A percentile compares a stretch with the other conserved stretches of the same genome.
phyloP scores from a whole-genome alignment of 1,140 invertebrate genomes.

The Penaeus vannamei region DNA sequence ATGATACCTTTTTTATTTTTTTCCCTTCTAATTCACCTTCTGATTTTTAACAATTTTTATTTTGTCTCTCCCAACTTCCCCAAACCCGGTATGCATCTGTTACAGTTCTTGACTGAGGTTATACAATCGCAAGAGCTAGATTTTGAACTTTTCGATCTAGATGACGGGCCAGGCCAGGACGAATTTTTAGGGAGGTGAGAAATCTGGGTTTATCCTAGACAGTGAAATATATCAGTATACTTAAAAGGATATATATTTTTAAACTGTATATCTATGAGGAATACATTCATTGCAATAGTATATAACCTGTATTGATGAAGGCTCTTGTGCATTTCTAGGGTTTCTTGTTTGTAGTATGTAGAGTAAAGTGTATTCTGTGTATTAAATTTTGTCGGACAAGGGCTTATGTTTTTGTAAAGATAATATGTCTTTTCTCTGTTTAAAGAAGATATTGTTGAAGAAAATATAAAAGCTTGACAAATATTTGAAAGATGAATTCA shows the following conservation, averaged over 20 bases:
- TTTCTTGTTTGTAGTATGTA: too few species aligned
- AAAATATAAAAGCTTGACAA: too few species aligned
- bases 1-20: background rate
- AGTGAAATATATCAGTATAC: background rate
- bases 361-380: background rate
- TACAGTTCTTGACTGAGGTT: slow-evolving; percentile 63
- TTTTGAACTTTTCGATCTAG: slow-evolving; percentile 69
- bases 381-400: slow-evolving; percentile 32
- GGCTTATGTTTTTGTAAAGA: slow-evolving; percentile 30
- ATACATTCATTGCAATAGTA: background rate
- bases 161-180: slow-evolving; percentile 68
- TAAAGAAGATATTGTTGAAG: too few species aligned
- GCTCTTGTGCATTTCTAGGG: too few species aligned
- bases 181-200: slow-evolving; percentile 69
- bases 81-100: background rate
- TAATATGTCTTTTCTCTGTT: background rate
- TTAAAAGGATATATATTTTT: background rate
- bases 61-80: slow-evolving; percentile 13
- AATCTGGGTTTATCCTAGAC: slow-evolving; percentile 9
- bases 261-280: background rate
- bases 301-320: too few species aligned
- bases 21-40: background rate
- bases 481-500: too few species aligned
- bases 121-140: slow-evolving; percentile 66
- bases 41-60: background rate